These are phyloP conservation scores for Campoletis sonorensis DNA, from an alignment of 1,140 invertebrate genomes.

Conservation along the genomic window DNA sequence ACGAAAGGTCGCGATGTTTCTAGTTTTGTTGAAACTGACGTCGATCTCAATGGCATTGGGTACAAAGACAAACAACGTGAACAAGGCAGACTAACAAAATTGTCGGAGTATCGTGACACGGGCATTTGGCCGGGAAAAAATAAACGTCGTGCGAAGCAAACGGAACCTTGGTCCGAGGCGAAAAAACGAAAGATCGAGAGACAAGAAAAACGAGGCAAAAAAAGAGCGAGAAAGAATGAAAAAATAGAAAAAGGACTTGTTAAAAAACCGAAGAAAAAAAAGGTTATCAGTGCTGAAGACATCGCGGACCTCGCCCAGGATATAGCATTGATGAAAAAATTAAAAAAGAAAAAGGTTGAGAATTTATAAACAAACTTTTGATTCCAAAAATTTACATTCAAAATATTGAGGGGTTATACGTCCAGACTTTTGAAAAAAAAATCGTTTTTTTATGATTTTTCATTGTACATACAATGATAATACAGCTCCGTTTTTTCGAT, in stretches of 20 bases:
- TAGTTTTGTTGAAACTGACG: conserved; percentile 81
- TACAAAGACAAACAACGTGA: conserved; percentile 92
- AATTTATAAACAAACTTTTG: background rate
- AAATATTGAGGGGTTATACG: too few relatives aligned
- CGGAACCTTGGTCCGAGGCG: conserved; percentile 87
- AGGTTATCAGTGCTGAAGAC: conserved; percentile 83
- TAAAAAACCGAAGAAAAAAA: conserved; percentile 78
- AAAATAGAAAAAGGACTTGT: conserved; percentile 73
- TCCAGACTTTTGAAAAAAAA: too few relatives aligned
- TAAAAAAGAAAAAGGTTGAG: conserved; percentile 88
- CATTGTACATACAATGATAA: too few relatives aligned
- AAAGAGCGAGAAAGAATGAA: conserved; percentile 77
- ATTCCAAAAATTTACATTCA: too few relatives aligned
- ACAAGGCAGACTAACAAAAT: conserved; percentile 83
- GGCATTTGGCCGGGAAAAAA: conserved; percentile 87
- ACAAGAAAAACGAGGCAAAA: conserved; percentile 78
- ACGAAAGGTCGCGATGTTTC: conserved; percentile 83
- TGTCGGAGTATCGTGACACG: conserved; percentile 84
- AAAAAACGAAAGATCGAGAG: conserved; percentile 86
- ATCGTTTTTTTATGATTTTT: too few relatives aligned
- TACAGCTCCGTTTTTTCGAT: too few relatives aligned
- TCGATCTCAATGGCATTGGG: conserved; percentile 87
- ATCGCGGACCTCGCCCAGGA: conserved; percentile 90
- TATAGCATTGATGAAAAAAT: conserved; percentile 89
- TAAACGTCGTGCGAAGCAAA: conserved; percentile 78